Evolutionary conservation across 2,797 vertebrate species (phyloP).

Genomic region (Sebastes umbrosus): DNA sequence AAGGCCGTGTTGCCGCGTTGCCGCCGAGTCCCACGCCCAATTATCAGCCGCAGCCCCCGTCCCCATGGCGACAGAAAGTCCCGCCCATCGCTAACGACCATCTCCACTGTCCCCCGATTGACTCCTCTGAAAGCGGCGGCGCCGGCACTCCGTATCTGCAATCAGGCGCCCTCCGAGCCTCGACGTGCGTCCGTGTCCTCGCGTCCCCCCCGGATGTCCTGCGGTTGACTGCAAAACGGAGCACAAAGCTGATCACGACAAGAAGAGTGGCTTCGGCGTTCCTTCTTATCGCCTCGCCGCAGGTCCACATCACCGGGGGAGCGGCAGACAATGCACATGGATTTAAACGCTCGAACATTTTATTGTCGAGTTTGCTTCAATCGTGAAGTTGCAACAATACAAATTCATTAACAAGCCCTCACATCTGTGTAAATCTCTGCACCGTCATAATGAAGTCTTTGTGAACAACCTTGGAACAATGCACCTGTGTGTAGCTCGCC

Average conservation of each 20-base stretch:
- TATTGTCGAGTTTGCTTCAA: conserved; percentile 39
- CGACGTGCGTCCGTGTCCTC: neutral
- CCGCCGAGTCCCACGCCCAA: conserved; percentile 73
- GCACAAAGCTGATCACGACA: conserved; percentile 43
- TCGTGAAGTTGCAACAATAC: conserved; percentile 39
- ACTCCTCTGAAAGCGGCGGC: conserved; percentile 25
- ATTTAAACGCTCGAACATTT: conserved; percentile 32
- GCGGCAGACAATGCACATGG: conserved; percentile 32
- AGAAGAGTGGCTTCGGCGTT: conserved; percentile 7
- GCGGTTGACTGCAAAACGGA: neutral
- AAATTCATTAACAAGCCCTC: conserved; percentile 44
- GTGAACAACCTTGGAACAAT: conserved; percentile 61
- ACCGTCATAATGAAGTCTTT: conserved; percentile 38
- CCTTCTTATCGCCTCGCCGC: conserved; percentile 69
- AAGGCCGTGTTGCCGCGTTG: conserved; percentile 67
- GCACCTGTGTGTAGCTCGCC: neutral
- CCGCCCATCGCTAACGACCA: conserved; percentile 38
- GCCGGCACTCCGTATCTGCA: conserved; percentile 5
- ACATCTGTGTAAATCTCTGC: conserved; percentile 47
- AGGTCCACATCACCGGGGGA: conserved; percentile 38
- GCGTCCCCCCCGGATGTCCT: conserved; percentile 26
- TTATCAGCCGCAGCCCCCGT: conserved; percentile 64
- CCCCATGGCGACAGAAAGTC: conserved; percentile 32
- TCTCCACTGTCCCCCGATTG: conserved; percentile 57
- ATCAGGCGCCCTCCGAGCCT: conserved; percentile 1